Evolutionary conservation across 2,797 vertebrate species (phyloP).

Genomic region (Crossoptilon crossoptilon): DNA sequence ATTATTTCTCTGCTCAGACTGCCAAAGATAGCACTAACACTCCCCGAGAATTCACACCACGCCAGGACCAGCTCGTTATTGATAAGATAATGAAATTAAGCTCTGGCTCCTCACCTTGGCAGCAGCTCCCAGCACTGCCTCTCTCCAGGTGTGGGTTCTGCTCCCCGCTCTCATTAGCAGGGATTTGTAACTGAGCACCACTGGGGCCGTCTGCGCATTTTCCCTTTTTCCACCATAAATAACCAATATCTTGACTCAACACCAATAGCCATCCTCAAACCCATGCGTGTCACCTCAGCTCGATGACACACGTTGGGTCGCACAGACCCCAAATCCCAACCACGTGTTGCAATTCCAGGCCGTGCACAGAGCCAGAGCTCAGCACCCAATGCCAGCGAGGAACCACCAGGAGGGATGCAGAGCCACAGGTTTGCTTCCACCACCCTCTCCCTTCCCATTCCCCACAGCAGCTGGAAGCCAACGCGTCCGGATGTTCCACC

Average conservation of each 20-base stretch:
- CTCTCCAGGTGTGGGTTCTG: neutral
- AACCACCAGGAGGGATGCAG: neutral
- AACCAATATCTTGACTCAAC: neutral
- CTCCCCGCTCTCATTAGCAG: neutral
- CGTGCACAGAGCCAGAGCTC: rapidly evolving
- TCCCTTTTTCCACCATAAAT: rapidly evolving
- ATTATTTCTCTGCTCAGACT: slow-evolving; percentile 47
- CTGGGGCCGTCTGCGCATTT: neutral
- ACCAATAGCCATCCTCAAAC: neutral
- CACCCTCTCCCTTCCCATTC: neutral
- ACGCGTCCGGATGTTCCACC: slow-evolving; percentile 15
- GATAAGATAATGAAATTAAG: slow-evolving; percentile 70
- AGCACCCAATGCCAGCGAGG: neutral
- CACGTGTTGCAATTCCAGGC: rapidly evolving
- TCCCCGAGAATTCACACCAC: slow-evolving; percentile 25
- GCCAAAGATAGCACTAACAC: slow-evolving; percentile 43
- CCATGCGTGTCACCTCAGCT: neutral
- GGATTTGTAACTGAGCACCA: neutral
- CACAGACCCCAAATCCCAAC: rapidly evolving
- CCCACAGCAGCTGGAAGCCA: slow-evolving; percentile 4
- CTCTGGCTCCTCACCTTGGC: slow-evolving; percentile 49
- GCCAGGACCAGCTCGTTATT: slow-evolving; percentile 39
- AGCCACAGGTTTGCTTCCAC: neutral
- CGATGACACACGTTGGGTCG: too few relatives aligned
- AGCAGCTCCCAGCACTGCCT: neutral